Evolutionary conservation across 2,888 invertebrate genomes (phyloP), one percentile per base, ranked within the genome.

Genomic region (Agriotes lineatus): DNA sequence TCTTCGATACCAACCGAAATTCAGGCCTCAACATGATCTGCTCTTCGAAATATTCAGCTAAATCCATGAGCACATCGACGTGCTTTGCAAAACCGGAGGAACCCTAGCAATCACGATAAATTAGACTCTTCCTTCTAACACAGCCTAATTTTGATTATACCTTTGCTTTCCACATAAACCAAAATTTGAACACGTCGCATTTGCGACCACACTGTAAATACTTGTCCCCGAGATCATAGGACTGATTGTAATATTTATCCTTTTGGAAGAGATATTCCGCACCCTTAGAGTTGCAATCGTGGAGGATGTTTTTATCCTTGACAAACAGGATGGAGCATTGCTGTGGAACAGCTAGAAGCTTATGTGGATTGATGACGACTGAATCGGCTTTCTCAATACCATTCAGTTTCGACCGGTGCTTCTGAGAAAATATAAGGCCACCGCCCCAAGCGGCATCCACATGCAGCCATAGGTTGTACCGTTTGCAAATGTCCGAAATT

Each of bases 81-180:
- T 87, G 87, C 58, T 81, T 82, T 58, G 85, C 86, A 76, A 88
- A 85, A 12, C 87, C 88, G n/a, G 81, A 76, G 20, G 85, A 84
- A 50, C 87, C 86, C 85, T 82, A 59, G 22, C 20, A 1, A 18
- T 19, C 1, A 12, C n/a, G 6, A 4, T 37, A 1, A 6, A 30
- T 6, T 30, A 30, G 9, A 30, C 9, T 4, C 9, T 30, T 30
- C 9, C 4, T 30, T 30, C 30, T 4, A 30, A 6, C 9, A 4
- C 30, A 33, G n/a, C 12, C 12, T 2, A 12, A 33, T 12, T 50
- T 67, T 63, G 19, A 66, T 9, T n/a, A 45, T 72, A 86, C 86
- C 82, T 91, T 91, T 12, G 90, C 89, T 76, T 90, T 88, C 91
- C 91, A 91, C 88, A 90, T 89, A 22, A 91, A 83, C 91, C 91